Conservation (phyloP, 2,888 invertebrate genomes). For the Melolontha melolontha region DNA sequence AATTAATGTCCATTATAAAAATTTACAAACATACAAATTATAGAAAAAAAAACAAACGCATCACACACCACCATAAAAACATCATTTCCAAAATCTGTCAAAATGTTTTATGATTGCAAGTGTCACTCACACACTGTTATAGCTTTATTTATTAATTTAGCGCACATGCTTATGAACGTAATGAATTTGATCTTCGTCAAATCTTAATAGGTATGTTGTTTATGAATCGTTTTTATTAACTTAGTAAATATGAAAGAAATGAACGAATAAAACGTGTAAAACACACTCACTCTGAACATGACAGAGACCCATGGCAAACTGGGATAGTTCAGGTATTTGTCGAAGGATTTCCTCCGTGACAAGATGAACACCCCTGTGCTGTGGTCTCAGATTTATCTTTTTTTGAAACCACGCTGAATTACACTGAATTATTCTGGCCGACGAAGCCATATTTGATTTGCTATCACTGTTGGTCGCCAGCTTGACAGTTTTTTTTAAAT, state of each 20-base stretch:
- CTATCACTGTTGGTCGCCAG: conserved; percentile 66
- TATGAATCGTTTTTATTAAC: conserved; percentile 18
- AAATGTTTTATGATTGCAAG: too few species aligned
- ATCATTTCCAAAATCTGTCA: too few species aligned
- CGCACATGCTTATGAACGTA: conserved; percentile 17
- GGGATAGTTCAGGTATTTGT: conserved; percentile 93
- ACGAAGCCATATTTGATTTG: conserved; percentile 83
- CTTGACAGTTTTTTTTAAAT: conserved; percentile 56
- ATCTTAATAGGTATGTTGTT: conserved; percentile 9
- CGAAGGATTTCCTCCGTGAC: conserved; percentile 96
- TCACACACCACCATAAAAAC: too few species aligned
- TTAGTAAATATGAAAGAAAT: conserved; percentile 26
- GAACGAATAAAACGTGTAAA: conserved; percentile 24
- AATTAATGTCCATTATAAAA: conserved; percentile 60
- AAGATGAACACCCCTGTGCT: conserved; percentile 96
- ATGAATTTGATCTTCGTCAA: neutral
- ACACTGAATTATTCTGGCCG: conserved; percentile 89
- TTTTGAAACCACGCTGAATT: conserved; percentile 99
- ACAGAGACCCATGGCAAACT: conserved; percentile 95
- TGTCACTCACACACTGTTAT: neutral
- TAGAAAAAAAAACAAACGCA: neutral
- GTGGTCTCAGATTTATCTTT: conserved; percentile 95
- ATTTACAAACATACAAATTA: conserved; percentile 3
- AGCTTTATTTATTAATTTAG: conserved; percentile 27
- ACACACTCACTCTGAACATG: conserved; percentile 93